phyloP scores from a whole-genome alignment of 2,888 invertebrate species.

The Perizoma flavofasciatum region DNA sequence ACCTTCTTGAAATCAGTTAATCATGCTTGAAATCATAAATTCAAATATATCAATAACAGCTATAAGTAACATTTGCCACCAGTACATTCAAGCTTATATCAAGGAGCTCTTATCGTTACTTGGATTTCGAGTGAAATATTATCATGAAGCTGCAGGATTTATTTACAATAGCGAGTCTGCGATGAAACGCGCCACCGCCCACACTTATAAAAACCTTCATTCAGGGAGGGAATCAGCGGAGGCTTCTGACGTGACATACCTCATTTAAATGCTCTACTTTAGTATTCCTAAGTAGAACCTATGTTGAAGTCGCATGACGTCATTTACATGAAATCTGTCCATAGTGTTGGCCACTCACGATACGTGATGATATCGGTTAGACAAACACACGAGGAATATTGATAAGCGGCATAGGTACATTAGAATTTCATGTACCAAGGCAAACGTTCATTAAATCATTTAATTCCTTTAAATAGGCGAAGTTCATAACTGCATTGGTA shows the following conservation, averaged over 20 bases:
- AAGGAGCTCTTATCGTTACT: slow-evolving; percentile 24
- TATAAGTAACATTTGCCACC: slow-evolving; percentile 6
- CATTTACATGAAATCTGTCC: slow-evolving; percentile 36
- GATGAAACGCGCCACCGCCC: slow-evolving; percentile 21
- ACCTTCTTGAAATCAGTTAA: too few species aligned
- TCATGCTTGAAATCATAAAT: too few species aligned
- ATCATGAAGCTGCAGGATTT: slow-evolving; percentile 28
- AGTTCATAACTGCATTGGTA: too few species aligned
- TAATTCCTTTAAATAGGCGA: too few species aligned
- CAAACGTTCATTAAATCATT: too few species aligned
- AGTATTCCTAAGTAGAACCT: slow-evolving; percentile 35
- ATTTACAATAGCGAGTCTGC: slow-evolving; percentile 31
- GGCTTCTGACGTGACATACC: slow-evolving; percentile 56
- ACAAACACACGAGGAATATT: slow-evolving; percentile 33
- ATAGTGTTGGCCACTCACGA: slow-evolving; percentile 15
- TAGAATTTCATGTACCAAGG: slow-evolving; percentile 16
- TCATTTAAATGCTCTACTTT: slow-evolving; percentile 36
- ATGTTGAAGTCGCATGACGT: slow-evolving; percentile 40
- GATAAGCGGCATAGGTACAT: slow-evolving; percentile 21
- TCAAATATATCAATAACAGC: slow-evolving; percentile 5
- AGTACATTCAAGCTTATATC: slow-evolving; percentile 8
- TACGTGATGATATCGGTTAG: slow-evolving; percentile 32
- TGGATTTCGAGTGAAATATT: slow-evolving; percentile 24
- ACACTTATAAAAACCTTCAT: slow-evolving; percentile 38
- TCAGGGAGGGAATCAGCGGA: slow-evolving; percentile 42